Evolutionary conservation across 2,797 vertebrate genomes (phyloP).

Genomic region (Sylvia borin): DNA sequence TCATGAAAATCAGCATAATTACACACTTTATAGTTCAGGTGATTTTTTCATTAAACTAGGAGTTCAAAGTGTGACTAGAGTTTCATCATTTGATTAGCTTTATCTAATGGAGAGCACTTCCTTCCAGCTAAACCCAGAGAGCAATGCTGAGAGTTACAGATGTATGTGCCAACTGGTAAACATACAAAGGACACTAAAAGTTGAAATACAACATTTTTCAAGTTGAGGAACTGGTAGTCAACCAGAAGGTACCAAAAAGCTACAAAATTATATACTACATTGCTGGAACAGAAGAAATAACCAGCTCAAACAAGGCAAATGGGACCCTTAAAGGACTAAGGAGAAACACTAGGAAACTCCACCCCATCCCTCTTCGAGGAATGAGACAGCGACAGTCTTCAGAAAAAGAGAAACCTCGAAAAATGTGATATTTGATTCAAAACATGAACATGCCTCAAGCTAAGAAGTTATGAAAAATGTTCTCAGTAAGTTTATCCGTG

Average conservation of each 20-base stretch:
- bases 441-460: slow-evolving; percentile 18
- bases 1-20: slow-evolving; percentile 79
- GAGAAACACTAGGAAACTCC: background rate
- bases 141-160: background rate
- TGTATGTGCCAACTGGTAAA: background rate
- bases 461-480: slow-evolving; percentile 20
- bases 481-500: background rate
- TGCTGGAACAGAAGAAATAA: background rate
- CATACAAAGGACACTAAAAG: background rate
- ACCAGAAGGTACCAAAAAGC: background rate
- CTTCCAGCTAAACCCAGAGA: background rate
- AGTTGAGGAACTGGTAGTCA: background rate
- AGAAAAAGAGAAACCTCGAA: background rate
- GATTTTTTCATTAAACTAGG: slow-evolving; percentile 75
- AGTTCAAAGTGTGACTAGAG: slow-evolving; percentile 58
- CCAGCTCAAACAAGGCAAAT: background rate
- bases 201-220: background rate
- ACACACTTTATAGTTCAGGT: slow-evolving; percentile 54
- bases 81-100: slow-evolving; percentile 63
- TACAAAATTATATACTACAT: background rate
- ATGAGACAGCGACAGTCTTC: background rate
- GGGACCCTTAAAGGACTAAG: background rate
- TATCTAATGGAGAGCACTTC: slow-evolving; percentile 45
- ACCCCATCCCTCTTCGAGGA: background rate
- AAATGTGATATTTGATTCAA: background rate